Percentiles rank a stretch among this genome's conserved stretches.
Conservation (phyloP, 2,888 invertebrate genomes). For the Drosophila falleni region DNA sequence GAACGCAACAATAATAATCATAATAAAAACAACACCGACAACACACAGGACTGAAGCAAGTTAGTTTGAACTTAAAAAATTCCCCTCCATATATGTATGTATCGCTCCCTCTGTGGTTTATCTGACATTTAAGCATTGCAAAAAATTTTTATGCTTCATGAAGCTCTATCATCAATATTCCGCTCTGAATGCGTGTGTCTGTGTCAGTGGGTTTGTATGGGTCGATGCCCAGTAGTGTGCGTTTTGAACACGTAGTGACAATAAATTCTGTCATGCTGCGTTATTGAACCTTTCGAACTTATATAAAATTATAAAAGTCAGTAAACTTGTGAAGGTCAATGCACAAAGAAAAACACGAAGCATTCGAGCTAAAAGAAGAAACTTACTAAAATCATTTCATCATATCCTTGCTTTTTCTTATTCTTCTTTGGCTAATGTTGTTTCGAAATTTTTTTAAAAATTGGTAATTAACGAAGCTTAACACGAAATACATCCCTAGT, state of each 20-base stretch:
- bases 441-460: not conserved
- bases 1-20: constrained; percentile 31
- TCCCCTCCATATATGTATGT: constrained; percentile 10
- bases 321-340: constrained; percentile 61
- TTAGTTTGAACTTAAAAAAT: constrained; percentile 4
- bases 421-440: not conserved
- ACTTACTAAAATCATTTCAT: not conserved
- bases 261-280: constrained; percentile 70
- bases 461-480: not conserved
- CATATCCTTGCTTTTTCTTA: not conserved
- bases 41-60: constrained; percentile 9
- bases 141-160: constrained; percentile 64
- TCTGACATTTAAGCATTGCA: constrained; percentile 73
- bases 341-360: constrained; percentile 26
- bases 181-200: constrained; percentile 19
- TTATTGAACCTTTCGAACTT: constrained; percentile 67
- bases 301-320: constrained; percentile 64
- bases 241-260: constrained; percentile 64
- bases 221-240: constrained; percentile 45
- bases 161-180: constrained; percentile 74
- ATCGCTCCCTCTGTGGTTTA: constrained; percentile 38
- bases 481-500: not conserved
- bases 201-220: constrained; percentile 20
- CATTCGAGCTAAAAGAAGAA: not conserved
- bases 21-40: constrained; percentile 15